A percentile compares a stretch with the other conserved stretches of the same genome.
These are phyloP conservation scores for Solea solea DNA, from an alignment of 2,113 vertebrate species.

Conservation along the genomic window DNA sequence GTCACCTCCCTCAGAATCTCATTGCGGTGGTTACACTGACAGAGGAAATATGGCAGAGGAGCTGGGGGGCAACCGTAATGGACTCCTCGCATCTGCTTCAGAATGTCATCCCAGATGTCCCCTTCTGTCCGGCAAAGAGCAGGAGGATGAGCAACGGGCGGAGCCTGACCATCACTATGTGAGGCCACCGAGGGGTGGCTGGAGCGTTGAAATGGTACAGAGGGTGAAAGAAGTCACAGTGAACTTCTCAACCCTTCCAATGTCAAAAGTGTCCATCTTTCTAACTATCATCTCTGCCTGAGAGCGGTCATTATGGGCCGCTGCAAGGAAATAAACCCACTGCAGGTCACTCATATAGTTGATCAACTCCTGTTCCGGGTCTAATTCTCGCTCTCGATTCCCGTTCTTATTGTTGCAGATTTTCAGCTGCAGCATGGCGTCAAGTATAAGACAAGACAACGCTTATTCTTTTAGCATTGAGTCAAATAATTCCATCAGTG, in stretches of 20 bases:
- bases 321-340: constrained; percentile 7
- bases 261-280: constrained; percentile 50
- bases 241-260: constrained; percentile 29
- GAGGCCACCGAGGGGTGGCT: constrained; percentile 10
- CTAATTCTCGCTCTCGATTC: too few relatives aligned
- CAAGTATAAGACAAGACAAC: too few relatives aligned
- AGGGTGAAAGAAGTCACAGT: neutral
- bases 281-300: constrained; percentile 13
- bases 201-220: neutral
- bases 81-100: constrained; percentile 73
- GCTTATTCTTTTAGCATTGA: too few relatives aligned
- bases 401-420: neutral
- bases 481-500: too few relatives aligned
- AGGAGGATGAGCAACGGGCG: constrained; percentile 31
- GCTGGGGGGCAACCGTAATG: constrained; percentile 57
- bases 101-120: constrained; percentile 68
- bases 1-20: constrained; percentile 61
- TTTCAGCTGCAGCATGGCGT: neutral
- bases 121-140: constrained; percentile 50
- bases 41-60: constrained; percentile 65
- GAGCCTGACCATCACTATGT: neutral
- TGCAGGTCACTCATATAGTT: neutral
- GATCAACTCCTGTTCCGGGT: too few relatives aligned
- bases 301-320: neutral
- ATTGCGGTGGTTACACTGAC: constrained; percentile 53